Percentiles rank a stretch among this genome's conserved stretches.
Conservation (phyloP, 30 jellyfish, hydroid and myxozoan genomes). For the Chrysaora quinquecirrha region DNA sequence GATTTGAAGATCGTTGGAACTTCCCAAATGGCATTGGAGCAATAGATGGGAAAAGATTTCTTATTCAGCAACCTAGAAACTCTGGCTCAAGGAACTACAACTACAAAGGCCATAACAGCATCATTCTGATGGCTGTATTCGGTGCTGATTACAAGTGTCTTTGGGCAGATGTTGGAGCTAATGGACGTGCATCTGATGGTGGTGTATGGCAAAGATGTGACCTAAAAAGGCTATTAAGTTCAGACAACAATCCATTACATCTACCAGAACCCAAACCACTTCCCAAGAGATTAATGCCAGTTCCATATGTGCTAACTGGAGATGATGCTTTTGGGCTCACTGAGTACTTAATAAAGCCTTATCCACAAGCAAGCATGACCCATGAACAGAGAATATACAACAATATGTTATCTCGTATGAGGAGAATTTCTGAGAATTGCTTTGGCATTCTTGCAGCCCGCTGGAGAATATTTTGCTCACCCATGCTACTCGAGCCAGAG, state of each 20-base stretch:
- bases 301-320: slow-evolving; percentile 62
- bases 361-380: slow-evolving; percentile 63
- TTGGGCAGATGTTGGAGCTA: slow-evolving; percentile 28
- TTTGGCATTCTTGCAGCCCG: slow-evolving; percentile 60
- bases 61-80: slow-evolving; percentile 3
- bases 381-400: slow-evolving; percentile 55
- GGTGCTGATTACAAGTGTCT: slow-evolving; percentile 35
- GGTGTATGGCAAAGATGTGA: slow-evolving; percentile 63
- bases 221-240: background rate
- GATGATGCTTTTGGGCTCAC: slow-evolving; percentile 82
- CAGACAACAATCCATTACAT: background rate
- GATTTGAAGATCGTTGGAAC: slow-evolving; percentile 53
- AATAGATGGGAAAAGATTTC: slow-evolving; percentile 11
- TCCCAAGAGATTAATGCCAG: background rate
- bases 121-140: slow-evolving; percentile 19
- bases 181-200: slow-evolving; percentile 33
- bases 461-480: too few species aligned
- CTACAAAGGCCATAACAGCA: slow-evolving; percentile 23
- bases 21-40: slow-evolving; percentile 47
- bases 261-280: slow-evolving; percentile 28
- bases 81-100: slow-evolving; percentile 20
- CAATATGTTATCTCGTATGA: slow-evolving; percentile 61
- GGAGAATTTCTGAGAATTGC: slow-evolving; percentile 62
- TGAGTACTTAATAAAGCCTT: slow-evolving; percentile 62
- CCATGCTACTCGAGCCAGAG: too few species aligned